These are phyloP conservation scores for Syrrhaptes paradoxus DNA, from an alignment of 2,113 vertebrate genomes.

Conservation along the genomic window DNA sequence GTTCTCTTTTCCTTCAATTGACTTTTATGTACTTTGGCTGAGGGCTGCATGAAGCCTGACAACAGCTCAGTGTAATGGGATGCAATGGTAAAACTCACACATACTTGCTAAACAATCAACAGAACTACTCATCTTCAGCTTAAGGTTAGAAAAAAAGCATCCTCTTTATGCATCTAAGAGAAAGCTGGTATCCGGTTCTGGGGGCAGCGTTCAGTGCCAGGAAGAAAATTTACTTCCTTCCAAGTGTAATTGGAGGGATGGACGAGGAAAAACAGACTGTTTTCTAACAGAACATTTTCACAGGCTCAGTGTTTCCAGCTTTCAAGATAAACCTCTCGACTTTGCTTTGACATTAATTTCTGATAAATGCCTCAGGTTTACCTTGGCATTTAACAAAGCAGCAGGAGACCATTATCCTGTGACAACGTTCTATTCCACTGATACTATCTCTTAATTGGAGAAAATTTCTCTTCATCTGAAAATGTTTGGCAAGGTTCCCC, in stretches of 20 bases:
- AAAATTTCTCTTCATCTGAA: constrained; percentile 73
- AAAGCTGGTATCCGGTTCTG: background rate
- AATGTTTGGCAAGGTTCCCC: constrained; percentile 68
- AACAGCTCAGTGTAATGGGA: background rate
- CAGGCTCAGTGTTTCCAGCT: background rate
- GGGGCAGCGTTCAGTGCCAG: background rate
- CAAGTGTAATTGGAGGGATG: background rate
- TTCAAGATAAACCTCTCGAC: constrained; percentile 67
- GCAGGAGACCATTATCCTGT: constrained; percentile 71
- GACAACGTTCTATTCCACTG: constrained; percentile 69
- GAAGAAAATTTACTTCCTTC: background rate
- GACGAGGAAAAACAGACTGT: background rate
- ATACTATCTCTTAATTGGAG: constrained; percentile 74
- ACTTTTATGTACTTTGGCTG: background rate
- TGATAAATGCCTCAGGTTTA: constrained; percentile 73
- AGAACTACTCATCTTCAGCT: background rate
- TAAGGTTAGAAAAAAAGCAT: background rate
- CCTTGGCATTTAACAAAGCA: constrained; percentile 74
- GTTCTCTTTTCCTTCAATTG: background rate
- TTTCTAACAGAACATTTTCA: constrained; percentile 21
- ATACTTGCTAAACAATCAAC: background rate
- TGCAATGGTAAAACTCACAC: background rate
- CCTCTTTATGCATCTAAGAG: background rate
- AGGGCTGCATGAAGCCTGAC: background rate
- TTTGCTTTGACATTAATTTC: constrained; percentile 77